Base-by-base conservation (phyloP, 2,888 invertebrate genomes). In the Synanthedon formicaeformis region DNA sequence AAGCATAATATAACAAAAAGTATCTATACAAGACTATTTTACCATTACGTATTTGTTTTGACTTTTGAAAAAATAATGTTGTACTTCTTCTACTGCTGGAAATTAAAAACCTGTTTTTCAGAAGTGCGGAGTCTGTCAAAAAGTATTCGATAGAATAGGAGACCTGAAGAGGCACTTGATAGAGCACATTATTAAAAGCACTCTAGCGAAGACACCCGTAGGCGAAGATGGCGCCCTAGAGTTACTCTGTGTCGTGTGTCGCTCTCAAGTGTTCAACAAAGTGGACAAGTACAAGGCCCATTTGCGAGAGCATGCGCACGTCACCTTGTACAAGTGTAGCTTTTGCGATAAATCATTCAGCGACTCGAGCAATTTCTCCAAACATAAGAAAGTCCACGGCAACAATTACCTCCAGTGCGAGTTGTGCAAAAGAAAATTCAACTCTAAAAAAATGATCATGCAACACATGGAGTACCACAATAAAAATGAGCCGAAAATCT, bases 311-410 rank as follows among this genome's bases (percentile, higher is more conserved):
- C 88, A 88, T 65, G 87, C 87, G 4, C 82, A 84, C 56, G 69
- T 88, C 0, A 88, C 88, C 0, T 57, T 84, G 1, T 88, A 88
- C 71, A 78, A 84, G 55, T 88, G 88, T 62, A 81, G 77, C 0
- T 77, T 84, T 56, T 88, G 88, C 64, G 78, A 87, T 53, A 87
- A 88, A 57, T 79, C 82, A 6, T 88, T 88, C 58, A 84, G 83
- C 55, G 88, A 88, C 54, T 88, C 88, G 16, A 85, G 85, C 55
- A 88, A 88, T 55, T 88, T 87, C 56, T 88, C 87, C 2, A 88
- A 88, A 51, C 88, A 88, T 60, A 88, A 88, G 60, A 88, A 88
- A 57, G 78, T 85, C 23, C 88, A 88, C 60, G 84, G 85, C 18
- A 61, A 66, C 0, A 69, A 72, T 0, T 81, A 65, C 57, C 71